A percentile compares a stretch with the other conserved stretches of the same genome.
phyloP scores from a whole-genome alignment of 2,797 vertebrate species.

The Rousettus madagascariensis region DNA sequence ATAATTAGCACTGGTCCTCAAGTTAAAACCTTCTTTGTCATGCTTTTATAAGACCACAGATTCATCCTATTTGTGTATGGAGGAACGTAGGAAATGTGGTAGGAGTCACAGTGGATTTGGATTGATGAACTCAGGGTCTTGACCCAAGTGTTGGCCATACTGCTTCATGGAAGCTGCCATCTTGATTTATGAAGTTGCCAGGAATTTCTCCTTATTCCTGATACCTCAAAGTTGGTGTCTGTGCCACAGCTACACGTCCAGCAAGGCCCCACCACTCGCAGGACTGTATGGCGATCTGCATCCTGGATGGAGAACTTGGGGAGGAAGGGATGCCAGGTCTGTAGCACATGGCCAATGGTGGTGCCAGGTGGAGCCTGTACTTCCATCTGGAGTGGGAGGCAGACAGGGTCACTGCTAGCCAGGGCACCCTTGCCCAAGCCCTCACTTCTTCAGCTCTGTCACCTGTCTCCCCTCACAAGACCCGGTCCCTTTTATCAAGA shows the following conservation, averaged over 20 bases:
- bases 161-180: neutral
- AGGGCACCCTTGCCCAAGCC: neutral
- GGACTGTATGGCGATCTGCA: constrained; percentile 86
- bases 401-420: neutral
- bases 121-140: neutral
- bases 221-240: constrained; percentile 93
- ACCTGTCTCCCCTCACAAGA: neutral
- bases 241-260: constrained; percentile 92
- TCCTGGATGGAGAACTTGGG: constrained; percentile 92
- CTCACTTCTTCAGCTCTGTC: neutral
- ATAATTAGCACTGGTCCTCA: neutral
- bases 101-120: neutral
- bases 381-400: constrained; percentile 86
- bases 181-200: neutral
- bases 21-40: neutral
- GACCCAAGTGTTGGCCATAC: neutral
- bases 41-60: neutral
- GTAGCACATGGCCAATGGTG: constrained; percentile 90
- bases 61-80: neutral
- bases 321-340: constrained; percentile 92
- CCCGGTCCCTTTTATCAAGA: neutral
- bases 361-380: constrained; percentile 92
- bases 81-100: neutral
- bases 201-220: neutral
- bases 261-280: constrained; percentile 92